Percentiles rank a stretch among this genome's conserved stretches.
These are phyloP conservation scores for Julus scanicus DNA, from an alignment of 2,888 invertebrate genomes.

Conservation along the genomic window DNA sequence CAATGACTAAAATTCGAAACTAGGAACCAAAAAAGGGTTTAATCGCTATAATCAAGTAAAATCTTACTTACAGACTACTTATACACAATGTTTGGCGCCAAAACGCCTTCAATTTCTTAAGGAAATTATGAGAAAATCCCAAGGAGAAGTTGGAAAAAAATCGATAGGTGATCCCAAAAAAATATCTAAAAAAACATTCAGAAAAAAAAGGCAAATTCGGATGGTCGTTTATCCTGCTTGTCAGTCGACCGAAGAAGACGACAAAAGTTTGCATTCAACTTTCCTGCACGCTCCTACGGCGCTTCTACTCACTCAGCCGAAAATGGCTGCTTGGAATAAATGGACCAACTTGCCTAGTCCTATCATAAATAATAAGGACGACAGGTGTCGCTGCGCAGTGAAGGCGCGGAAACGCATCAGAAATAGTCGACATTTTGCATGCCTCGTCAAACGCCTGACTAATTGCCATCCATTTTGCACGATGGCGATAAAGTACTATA, in stretches of 20 bases:
- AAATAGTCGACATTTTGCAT: slow-evolving; percentile 22
- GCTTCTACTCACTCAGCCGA: background rate
- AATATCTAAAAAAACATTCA: too few relatives aligned
- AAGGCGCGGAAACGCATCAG: background rate
- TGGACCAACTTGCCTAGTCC: background rate
- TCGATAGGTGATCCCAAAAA: slow-evolving; percentile 9
- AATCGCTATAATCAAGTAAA: too few relatives aligned
- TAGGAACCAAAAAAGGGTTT: too few relatives aligned
- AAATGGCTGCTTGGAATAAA: background rate
- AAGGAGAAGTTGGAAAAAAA: background rate
- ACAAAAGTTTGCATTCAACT: background rate
- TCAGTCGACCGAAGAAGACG: slow-evolving; percentile 25
- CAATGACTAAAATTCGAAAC: too few relatives aligned
- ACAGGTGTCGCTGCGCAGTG: background rate
- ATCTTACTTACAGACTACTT: background rate
- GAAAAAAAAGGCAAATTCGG: slow-evolving; percentile 3
- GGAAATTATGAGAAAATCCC: background rate
- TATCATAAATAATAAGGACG: slow-evolving; percentile 20
- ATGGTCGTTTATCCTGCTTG: slow-evolving; percentile 34
- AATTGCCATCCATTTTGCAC: background rate
- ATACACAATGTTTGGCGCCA: background rate
- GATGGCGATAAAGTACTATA: background rate
- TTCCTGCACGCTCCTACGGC: background rate
- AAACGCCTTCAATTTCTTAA: background rate
- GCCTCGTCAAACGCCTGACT: slow-evolving; percentile 20